These are phyloP conservation scores for Sinodicranocentrus sp. DNA, from an alignment of 2,888 invertebrate species.

Conservation along the genomic window DNA sequence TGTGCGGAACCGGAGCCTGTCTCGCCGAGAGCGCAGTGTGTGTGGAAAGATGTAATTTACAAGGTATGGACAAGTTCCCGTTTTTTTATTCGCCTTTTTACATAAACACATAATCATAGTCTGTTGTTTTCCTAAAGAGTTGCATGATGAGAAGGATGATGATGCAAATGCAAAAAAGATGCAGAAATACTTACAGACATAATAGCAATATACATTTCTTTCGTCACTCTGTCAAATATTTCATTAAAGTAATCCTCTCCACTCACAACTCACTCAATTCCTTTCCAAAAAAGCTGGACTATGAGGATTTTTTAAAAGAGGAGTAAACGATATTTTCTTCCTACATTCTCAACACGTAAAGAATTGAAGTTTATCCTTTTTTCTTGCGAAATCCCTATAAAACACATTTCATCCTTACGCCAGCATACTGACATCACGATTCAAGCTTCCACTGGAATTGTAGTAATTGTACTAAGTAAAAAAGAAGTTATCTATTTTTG, in stretches of 20 bases:
- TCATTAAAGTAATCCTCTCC: constrained; percentile 45
- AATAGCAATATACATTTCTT: constrained; percentile 28
- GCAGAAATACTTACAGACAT: background rate
- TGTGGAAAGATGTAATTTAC: constrained; percentile 72
- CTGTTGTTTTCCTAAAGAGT: background rate
- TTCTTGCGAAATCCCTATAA: too few species aligned
- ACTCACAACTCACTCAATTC: constrained; percentile 8
- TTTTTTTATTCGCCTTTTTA: too few species aligned
- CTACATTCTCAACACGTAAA: too few species aligned
- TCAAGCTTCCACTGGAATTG: background rate
- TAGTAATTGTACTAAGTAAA: constrained; percentile 8
- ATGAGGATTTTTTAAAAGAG: too few species aligned
- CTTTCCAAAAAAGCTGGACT: too few species aligned
- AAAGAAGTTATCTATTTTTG: background rate
- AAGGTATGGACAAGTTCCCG: constrained; percentile 70
- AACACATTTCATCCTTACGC: too few species aligned
- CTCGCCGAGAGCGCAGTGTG: constrained; percentile 73
- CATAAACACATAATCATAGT: background rate
- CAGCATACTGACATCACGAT: too few species aligned
- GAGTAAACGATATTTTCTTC: too few species aligned
- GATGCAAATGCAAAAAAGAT: background rate
- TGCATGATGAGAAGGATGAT: constrained; percentile 1
- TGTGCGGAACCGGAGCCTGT: constrained; percentile 74
- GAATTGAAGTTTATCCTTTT: too few species aligned
- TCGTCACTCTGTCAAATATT: constrained; percentile 59